Evolutionary conservation across 2,797 vertebrate genomes (phyloP), one percentile per base, ranked within the genome.

Genomic region (Falco biarmicus): DNA sequence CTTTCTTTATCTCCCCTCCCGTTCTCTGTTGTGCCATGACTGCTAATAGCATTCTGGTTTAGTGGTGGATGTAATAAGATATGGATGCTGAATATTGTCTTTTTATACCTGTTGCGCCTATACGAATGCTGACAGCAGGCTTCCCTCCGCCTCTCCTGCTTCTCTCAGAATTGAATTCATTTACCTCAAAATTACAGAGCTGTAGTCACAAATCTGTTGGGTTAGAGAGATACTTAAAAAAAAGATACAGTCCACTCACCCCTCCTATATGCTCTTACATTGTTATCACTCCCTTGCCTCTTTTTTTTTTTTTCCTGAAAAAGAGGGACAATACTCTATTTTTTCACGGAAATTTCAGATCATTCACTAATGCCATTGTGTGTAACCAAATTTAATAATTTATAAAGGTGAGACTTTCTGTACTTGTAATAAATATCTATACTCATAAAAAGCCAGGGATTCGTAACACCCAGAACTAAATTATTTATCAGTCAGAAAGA

Each of bases 351-450:
- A 78, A 92, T 94, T 92, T 91, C 76, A 92, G 82, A 90, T 82
- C 47, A 90, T 88, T 95, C 59, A 8, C 90, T 68, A 12, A 89
- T 93, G 89, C 81, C 56, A 31, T 91, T 57, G 41, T 93, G 65
- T 96, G 91, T 94, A 96, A 94, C 91, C 79, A 93, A 10, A 65
- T 81, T 96, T 53, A 94, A 96, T 93, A 92, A 96, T 97, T 94
- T 86, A 97, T 95, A 91, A 91, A 97, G 91, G 93, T 89, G 85
- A 96, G 76, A 87, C 82, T 93, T 95, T 70, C 82, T 91, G 84
- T 88, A 78, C 94, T 95, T 59, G 84, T 85, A 92, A 94, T 95
- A 94, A 92, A 92, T 93, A 73, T 82, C 26, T 90, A 26, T 88
- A 64, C 78, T 93, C 82, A 92, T 92, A 91, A 91, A 91, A 93